A percentile compares a stretch with the other conserved stretches of the same genome.
phyloP scores from a whole-genome alignment of 2,888 invertebrate genomes.

The Rhingia campestris region DNA sequence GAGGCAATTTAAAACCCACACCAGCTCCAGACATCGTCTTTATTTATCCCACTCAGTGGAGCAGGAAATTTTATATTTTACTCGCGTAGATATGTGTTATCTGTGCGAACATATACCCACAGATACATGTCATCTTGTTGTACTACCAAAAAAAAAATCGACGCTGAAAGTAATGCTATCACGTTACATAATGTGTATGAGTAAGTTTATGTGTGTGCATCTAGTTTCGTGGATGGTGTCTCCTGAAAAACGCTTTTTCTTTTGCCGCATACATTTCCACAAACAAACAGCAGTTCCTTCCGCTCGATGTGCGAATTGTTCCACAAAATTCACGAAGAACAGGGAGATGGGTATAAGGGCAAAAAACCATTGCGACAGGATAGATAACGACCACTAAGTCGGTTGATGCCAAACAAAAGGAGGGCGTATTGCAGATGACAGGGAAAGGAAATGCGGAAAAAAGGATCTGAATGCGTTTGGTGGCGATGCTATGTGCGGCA shows the following conservation, averaged over 20 bases:
- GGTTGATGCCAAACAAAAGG: conserved; percentile 27
- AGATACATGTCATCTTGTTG: background rate
- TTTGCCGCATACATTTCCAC: background rate
- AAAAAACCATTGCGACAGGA: conserved; percentile 15
- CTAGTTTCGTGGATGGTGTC: conserved; percentile 4
- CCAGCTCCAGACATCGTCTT: background rate
- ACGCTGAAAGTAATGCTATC: background rate
- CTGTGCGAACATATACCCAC: background rate
- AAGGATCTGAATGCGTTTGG: conserved; percentile 28
- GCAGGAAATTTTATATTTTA: conserved; percentile 13
- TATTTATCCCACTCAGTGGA: conserved; percentile 7
- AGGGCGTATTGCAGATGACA: conserved; percentile 47
- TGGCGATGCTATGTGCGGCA: background rate
- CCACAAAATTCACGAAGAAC: background rate
- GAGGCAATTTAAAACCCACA: conserved; percentile 25
- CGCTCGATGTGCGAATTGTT: conserved; percentile 9
- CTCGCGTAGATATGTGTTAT: background rate
- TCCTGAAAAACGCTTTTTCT: conserved; percentile 9
- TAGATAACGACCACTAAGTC: conserved; percentile 45
- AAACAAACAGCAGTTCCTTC: background rate
- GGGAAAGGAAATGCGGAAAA: conserved; percentile 15
- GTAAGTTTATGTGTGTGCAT: too few species aligned
- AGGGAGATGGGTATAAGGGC: background rate
- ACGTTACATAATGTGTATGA: conserved; percentile 3
- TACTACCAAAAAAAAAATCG: background rate